Conservation (phyloP, 92 coral and sea anemone species). For the Zoanthus gigantus region DNA sequence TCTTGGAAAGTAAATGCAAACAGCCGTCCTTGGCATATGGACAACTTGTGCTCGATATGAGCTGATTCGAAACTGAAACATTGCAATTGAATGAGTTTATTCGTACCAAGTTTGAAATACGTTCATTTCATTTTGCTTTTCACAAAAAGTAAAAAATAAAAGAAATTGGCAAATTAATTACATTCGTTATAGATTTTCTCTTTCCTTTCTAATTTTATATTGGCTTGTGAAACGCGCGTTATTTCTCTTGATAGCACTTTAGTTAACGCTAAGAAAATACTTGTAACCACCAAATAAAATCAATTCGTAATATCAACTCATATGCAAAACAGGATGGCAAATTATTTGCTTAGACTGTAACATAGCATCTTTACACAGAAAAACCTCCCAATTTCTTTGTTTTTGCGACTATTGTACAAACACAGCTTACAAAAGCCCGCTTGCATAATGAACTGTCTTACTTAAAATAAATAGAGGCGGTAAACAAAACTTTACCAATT, state of each 20-base stretch:
- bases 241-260: constrained; percentile 9
- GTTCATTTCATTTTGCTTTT: constrained; percentile 5
- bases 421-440: constrained; percentile 8
- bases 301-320: constrained; percentile 24
- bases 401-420: constrained; percentile 20
- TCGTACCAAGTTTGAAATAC: constrained; percentile 6
- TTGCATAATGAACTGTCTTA: constrained; percentile 23
- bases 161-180: background rate
- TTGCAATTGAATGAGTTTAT: background rate
- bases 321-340: constrained; percentile 44
- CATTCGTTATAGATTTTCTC: background rate
- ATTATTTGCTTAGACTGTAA: constrained; percentile 39
- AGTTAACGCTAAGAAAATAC: constrained; percentile 5
- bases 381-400: constrained; percentile 46
- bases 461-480: background rate
- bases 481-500: constrained; percentile 15
- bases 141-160: background rate
- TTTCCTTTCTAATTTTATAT: background rate
- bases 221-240: constrained; percentile 1
- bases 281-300: constrained; percentile 27
- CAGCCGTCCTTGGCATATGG: background rate
- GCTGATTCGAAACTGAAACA: background rate
- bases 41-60: background rate
- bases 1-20: background rate
- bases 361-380: constrained; percentile 38